These are phyloP conservation scores for Probaryconus sp. DNA, from an alignment of 1,140 invertebrate genomes.

Conservation along the genomic window DNA sequence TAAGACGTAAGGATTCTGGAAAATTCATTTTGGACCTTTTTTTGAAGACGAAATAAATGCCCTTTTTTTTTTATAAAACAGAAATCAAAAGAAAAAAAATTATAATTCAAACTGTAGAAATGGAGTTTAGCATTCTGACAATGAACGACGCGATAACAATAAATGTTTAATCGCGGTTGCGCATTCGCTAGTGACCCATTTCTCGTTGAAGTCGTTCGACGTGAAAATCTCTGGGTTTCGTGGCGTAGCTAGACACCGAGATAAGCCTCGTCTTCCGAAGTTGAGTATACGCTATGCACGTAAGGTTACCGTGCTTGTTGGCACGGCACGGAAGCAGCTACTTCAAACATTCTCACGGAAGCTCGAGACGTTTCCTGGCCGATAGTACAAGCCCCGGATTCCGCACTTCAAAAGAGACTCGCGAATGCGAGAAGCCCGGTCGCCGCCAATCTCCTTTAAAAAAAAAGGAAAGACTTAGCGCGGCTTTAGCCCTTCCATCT, in stretches of 20 bases:
- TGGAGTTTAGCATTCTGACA: slow-evolving; percentile 22
- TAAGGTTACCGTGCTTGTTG: slow-evolving; percentile 52
- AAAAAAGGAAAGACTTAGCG: slow-evolving; percentile 4
- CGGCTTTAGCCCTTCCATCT: slow-evolving; percentile 14
- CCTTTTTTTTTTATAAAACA: too few species aligned
- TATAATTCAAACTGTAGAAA: slow-evolving; percentile 3
- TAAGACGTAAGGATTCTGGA: too few species aligned
- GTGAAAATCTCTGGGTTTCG: slow-evolving; percentile 49
- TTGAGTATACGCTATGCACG: slow-evolving; percentile 52
- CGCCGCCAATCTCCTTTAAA: slow-evolving; percentile 42
- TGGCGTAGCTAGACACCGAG: slow-evolving; percentile 42
- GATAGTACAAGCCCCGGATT: slow-evolving; percentile 53
- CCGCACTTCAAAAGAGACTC: slow-evolving; percentile 53
- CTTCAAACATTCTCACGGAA: slow-evolving; percentile 62
- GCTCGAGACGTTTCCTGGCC: slow-evolving; percentile 58
- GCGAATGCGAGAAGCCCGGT: slow-evolving; percentile 45
- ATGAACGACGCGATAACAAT: slow-evolving; percentile 41
- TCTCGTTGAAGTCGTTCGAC: slow-evolving; percentile 34
- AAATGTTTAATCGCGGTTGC: slow-evolving; percentile 44
- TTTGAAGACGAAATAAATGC: too few species aligned
- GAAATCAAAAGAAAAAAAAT: too few species aligned
- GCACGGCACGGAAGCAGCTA: slow-evolving; percentile 57
- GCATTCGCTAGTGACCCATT: slow-evolving; percentile 56
- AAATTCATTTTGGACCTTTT: too few species aligned
- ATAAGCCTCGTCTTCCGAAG: slow-evolving; percentile 58